Conservation (phyloP, 2,888 invertebrate genomes). For the Autographa gamma region DNA sequence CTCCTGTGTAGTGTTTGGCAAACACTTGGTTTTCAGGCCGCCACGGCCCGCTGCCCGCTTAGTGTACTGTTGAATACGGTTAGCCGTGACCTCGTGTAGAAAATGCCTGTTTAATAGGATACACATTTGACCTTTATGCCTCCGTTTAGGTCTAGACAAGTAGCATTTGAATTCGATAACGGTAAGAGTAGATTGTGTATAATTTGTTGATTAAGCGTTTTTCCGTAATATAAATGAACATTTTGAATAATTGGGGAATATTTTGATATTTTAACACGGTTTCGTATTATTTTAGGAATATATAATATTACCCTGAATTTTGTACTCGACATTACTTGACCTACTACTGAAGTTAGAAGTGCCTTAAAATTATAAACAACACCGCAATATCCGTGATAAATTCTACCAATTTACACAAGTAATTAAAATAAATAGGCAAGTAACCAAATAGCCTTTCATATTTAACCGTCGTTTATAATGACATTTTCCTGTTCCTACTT, state of each 20-base stretch:
- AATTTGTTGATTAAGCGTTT: no score
- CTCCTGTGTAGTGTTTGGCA: neutral
- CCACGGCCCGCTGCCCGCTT: neutral
- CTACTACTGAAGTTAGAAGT: neutral
- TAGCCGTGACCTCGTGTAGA: neutral
- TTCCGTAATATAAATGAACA: no score
- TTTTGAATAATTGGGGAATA: no score
- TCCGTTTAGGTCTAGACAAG: no score
- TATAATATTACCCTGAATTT: no score
- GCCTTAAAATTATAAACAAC: constrained; percentile 1
- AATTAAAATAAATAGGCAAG: constrained; percentile 50
- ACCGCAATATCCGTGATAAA: neutral
- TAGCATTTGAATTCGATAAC: no score
- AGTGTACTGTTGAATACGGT: neutral
- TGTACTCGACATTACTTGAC: no score
- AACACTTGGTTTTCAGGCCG: neutral
- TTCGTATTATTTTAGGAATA: no score
- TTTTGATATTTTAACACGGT: no score
- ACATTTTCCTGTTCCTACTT: constrained; percentile 31
- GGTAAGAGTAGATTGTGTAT: no score
- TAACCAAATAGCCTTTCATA: constrained; percentile 40
- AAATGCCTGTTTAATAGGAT: neutral
- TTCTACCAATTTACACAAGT: constrained; percentile 9
- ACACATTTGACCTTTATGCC: no score
- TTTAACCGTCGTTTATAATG: constrained; percentile 49